Evolutionary conservation across 2,888 invertebrate species (phyloP), one percentile per base, ranked within the genome.

Genomic region (Danaus chrysippus): DNA sequence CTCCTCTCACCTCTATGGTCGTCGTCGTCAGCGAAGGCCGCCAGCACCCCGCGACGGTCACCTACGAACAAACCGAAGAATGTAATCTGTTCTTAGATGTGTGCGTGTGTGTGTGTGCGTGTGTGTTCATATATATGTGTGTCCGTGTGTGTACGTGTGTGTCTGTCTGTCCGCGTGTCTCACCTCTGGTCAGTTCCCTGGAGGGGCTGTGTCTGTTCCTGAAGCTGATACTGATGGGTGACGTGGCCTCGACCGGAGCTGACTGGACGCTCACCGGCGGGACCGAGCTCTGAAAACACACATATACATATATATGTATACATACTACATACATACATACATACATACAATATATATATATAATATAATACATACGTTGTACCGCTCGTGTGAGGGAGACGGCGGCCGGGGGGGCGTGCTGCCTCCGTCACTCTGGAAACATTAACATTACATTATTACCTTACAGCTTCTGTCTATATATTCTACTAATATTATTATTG

Each of bases 211-310:
- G 70, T 70, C 72, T 72, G 63, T 70, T 70, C 74, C 84, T 82
- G 79, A 88, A 86, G 76, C 84, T 86, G 76, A 88, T 86, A 64
- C 81, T 81, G 78, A 88, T 78, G 61, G 87, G 86, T 42, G 87
- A 86, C 68, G 75, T 76, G 71, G 76, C 77, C 62, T 68, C 75
- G 61, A 74, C 46, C 56, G 60, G 12, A 13, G 12, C 17, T 23
- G 62, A 10, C 59, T 58, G 46, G 49, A 56, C 41, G 55, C 52
- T 11, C 63, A 19, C 43, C 54, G 49, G 23, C 23, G 23, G 23
- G 6, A 6, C 23, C 23, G 23, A 34, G 23, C 23, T 6, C 23
- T 34, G 23, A 5, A 8, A 8, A 34, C n/a, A n/a, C n/a, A n/a
- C n/a, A n/a, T n/a, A n/a, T n/a, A n/a, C n/a, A n/a, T n/a, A n/a